Evolutionary conservation across 2,888 invertebrate species (phyloP), one percentile per base, ranked within the genome.

Genomic region (Plagodis pulveraria): DNA sequence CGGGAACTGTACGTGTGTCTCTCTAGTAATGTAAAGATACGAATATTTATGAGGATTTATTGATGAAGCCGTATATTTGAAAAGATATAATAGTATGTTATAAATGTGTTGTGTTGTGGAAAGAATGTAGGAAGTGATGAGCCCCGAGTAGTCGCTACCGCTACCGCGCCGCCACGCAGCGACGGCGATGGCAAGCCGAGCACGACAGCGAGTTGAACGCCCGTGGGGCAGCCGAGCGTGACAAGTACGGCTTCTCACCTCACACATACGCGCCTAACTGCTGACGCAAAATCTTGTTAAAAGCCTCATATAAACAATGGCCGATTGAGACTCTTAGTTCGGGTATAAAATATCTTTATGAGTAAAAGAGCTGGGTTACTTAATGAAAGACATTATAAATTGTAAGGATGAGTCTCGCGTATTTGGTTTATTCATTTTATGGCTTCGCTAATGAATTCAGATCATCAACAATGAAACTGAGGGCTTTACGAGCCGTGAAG

Each of bases 161-260:
- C 4, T n/a, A n/a, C n/a, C n/a, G n/a, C 22, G 22, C 22, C 22
- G 22, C 22, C 22, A 22, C 22, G 22, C 81, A 74, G 56, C 78
- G 76, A 76, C 82, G 51, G 35, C 57, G 40, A 40, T 40, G 57
- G 59, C 56, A 82, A 82, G 79, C 78, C 80, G 78, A 84, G 81
- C 86, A 84, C 81, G 78, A 80, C 82, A 80, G 67, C 76, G 83
- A 82, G 91, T 89, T 89, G 89, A 91, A 90, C 80, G 90, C 76
- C 89, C 89, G 85, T 66, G 69, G 70, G 68, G 80, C 87, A 85
- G 64, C 86, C 80, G 79, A 88, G 85, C 90, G 86, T 88, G 69
- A 78, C 81, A 73, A 74, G 76, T 77, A 81, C 81, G 83, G 77
- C 82, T 84, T 84, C 79, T 77, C 83, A 78, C 79, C 80, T 83